Percentiles rank a stretch among this genome's conserved stretches.
These are phyloP conservation scores for Glossosoma conforme DNA, from an alignment of 1,140 invertebrate species.

Conservation along the genomic window DNA sequence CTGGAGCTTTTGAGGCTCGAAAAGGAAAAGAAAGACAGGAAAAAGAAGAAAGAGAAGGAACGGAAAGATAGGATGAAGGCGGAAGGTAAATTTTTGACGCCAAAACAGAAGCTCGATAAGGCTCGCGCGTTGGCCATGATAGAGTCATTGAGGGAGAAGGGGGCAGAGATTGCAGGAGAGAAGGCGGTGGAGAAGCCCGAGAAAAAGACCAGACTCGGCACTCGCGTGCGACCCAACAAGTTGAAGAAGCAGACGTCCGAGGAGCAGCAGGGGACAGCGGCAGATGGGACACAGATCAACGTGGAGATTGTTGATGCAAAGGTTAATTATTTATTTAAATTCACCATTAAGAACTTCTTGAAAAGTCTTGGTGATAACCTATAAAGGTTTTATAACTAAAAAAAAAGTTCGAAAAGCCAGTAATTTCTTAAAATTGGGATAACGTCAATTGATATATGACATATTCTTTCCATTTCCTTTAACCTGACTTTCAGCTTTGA, in stretches of 20 bases:
- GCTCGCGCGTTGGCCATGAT: slow-evolving; percentile 83
- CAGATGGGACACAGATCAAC: slow-evolving; percentile 51
- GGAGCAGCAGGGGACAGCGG: slow-evolving; percentile 43
- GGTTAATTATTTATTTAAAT: slow-evolving; percentile 29
- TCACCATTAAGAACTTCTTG: no score
- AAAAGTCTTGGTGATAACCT: no score
- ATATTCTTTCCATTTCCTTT: no score
- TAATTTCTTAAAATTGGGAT: no score
- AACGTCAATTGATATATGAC: no score
- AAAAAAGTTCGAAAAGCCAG: no score
- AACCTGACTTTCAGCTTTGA: no score
- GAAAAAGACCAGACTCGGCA: slow-evolving; percentile 63
- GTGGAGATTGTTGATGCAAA: slow-evolving; percentile 55
- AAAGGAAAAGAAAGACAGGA: slow-evolving; percentile 82
- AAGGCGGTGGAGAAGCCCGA: slow-evolving; percentile 42
- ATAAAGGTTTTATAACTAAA: no score
- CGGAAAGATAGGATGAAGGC: slow-evolving; percentile 87
- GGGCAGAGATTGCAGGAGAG: slow-evolving; percentile 62
- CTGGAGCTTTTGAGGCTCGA: slow-evolving; percentile 74
- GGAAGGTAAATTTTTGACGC: slow-evolving; percentile 89
- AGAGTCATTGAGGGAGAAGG: slow-evolving; percentile 81
- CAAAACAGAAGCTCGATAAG: slow-evolving; percentile 87
- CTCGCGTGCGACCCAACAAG: slow-evolving; percentile 69
- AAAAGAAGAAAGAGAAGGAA: slow-evolving; percentile 94
- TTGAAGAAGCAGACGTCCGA: slow-evolving; percentile 56